A percentile compares a stretch with the other conserved stretches of the same genome.
Conservation (phyloP, 2,113 vertebrate genomes). For the Saimiri boliviensis region DNA sequence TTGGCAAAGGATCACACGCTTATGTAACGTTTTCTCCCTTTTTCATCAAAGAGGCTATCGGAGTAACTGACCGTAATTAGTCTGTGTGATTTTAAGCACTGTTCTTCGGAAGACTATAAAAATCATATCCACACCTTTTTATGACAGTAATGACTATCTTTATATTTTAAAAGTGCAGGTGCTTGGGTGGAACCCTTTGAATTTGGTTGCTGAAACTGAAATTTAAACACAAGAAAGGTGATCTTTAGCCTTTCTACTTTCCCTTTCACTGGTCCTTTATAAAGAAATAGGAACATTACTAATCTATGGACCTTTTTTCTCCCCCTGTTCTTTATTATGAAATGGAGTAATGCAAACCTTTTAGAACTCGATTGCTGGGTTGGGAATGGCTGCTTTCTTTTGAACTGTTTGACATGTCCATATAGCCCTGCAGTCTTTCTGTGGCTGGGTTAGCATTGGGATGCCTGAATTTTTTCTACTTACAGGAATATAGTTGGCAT, state of each 20-base stretch:
- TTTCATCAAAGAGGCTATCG: neutral
- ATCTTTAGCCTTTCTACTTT: neutral
- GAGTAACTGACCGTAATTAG: neutral
- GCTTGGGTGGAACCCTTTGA: neutral
- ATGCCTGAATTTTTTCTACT: constrained; percentile 72
- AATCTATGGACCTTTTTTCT: neutral
- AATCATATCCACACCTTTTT: neutral
- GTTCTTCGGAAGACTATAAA: neutral
- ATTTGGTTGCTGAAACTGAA: neutral
- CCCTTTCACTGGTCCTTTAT: neutral
- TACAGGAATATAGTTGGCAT: constrained; percentile 98
- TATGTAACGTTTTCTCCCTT: neutral
- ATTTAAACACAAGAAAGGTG: neutral
- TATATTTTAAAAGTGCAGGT: neutral
- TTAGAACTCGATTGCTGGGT: neutral
- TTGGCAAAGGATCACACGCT: neutral
- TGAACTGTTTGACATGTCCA: fast-evolving
- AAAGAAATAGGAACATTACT: neutral
- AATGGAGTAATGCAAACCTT: neutral
- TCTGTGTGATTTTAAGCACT: neutral
- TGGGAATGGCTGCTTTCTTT: neutral
- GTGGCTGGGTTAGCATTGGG: neutral
- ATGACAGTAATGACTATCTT: neutral
- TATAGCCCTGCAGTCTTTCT: neutral
- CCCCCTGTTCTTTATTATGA: neutral